Evolutionary conservation across 92 coral and sea anemone genomes (phyloP).

Genomic region (Zoanthus sociatus): DNA sequence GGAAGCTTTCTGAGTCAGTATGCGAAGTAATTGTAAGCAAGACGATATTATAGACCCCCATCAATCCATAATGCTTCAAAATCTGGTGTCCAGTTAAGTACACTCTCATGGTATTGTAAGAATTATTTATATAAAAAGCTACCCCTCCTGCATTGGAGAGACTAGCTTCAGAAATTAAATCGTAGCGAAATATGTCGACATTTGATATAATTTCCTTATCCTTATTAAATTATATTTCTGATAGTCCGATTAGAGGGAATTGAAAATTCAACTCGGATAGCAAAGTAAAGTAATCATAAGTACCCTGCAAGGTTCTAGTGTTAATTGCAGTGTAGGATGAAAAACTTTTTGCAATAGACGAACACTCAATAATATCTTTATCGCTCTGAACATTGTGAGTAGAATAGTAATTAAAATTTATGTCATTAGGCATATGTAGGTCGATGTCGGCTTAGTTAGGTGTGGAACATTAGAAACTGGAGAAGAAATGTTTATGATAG

Average conservation of each 20-base stretch:
- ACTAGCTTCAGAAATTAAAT: no score
- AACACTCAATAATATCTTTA: constrained; percentile 18
- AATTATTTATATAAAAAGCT: no score
- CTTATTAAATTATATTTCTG: not conserved
- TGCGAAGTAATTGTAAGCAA: no score
- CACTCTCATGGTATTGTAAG: no score
- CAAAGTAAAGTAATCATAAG: not conserved
- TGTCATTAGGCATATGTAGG: constrained; percentile 41
- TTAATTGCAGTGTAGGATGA: constrained; percentile 23
- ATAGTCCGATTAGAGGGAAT: not conserved
- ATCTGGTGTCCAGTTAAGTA: no score
- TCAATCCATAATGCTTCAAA: no score
- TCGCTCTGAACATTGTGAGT: constrained; percentile 37
- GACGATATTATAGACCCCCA: no score
- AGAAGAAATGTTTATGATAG: constrained; percentile 19
- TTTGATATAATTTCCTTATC: not conserved
- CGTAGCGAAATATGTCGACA: no score
- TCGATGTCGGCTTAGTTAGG: constrained; percentile 28
- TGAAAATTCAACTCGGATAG: not conserved
- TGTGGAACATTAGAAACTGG: constrained; percentile 44
- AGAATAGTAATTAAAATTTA: constrained; percentile 34
- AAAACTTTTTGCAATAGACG: not conserved
- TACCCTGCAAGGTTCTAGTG: not conserved
- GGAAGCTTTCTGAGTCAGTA: no score
- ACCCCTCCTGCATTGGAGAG: no score